Base-by-base conservation (phyloP, 2,888 invertebrate species). In the Sicus ferrugineus region DNA sequence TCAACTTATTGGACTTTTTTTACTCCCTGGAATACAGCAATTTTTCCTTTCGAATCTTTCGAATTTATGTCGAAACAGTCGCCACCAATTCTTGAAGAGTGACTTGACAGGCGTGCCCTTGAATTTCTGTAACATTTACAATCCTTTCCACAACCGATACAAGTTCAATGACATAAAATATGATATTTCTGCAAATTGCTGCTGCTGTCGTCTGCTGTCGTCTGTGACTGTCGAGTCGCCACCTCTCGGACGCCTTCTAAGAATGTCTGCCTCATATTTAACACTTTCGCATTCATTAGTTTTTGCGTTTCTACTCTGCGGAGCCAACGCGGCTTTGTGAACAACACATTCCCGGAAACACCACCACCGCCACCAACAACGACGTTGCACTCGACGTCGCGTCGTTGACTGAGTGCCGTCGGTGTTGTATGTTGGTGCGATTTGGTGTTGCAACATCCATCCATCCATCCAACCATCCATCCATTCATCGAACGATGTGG, bases 281-380 rank as follows among this genome's bases (percentile, higher is more conserved):
- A 72, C 73, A 73, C 73, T 73, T 73, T 70, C 62, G 65, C 54
- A 70, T 67, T 70, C 70, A 70, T 62, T 67, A 70, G 52, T 28
- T 59, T 67, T 59, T 67, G 58, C 59, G 30, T 58, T 67, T 42
- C 31, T 67, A 16, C 11, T 5, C 26, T 31, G 42, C 31, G 28
- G 11, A 19, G 59, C 69, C n/a, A 50, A 62, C 70, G 66, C 62
- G 48, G 26, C 59, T 54, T 70, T 70, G 65, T 42, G 59, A 66
- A 70, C n/a, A n/a, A n/a, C 71, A 67, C 72, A 72, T 72, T 70
- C 73, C 68, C 71, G 71, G 65, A 72, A 71, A 71, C 68, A 63
- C 69, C 68, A 67, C 66, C 68, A 63, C 69, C 68, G 64, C 66
- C 66, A 52, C 26, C 61, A 72, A 68, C 54, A 34, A 21, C 23